Evolutionary conservation across 2,888 invertebrate species (phyloP), one percentile per base, ranked within the genome.

Genomic region (Chymomyza fuscimana): DNA sequence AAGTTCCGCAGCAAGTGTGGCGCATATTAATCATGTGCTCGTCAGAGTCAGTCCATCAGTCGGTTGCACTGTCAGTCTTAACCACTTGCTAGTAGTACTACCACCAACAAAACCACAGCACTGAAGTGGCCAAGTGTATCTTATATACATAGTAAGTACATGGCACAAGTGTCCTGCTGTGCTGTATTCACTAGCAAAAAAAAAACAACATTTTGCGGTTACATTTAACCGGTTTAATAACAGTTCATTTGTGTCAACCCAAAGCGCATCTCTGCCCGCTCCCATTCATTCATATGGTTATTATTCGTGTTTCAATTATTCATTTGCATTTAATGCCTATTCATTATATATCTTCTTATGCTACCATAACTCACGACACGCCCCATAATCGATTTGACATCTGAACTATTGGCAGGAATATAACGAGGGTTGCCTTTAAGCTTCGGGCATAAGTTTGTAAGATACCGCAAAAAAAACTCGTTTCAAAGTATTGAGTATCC

Each of bases 1-100:
- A 46, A 46, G 40, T 46, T 36, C 36, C 25, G 76, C 68, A 25
- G 58, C 72, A 56, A 67, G 72, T 76, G 69, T 78, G 78, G 82
- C 77, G 82, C 78, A 84, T 80, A 89, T 89, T 89, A 89, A 89
- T 89, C 89, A 89, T 88, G 80, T 63, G 82, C 81, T 88, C 82
- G 86, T 88, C 87, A 84, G 75, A 77, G 75, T 72, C 32, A 9
- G 70, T 78, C 81, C 32, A 32, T 7, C 65, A 52, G 63, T 9
- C 46, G 59, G 56, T 50, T 62, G 56, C 52, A 19, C 22, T 58
- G 60, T 25, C 63, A 32, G 54, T 59, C 65, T 63, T 22, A 12
- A 59, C 46, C 71, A 56, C 63, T 40, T 69, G 54, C 7, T 1
- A 1, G 32, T 32, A 32, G 65, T 69, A 60, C 12, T 70, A 72